Percentiles rank a stretch among this genome's conserved stretches.
Conservation (phyloP, 2,113 vertebrate species). For the Indri indri region DNA sequence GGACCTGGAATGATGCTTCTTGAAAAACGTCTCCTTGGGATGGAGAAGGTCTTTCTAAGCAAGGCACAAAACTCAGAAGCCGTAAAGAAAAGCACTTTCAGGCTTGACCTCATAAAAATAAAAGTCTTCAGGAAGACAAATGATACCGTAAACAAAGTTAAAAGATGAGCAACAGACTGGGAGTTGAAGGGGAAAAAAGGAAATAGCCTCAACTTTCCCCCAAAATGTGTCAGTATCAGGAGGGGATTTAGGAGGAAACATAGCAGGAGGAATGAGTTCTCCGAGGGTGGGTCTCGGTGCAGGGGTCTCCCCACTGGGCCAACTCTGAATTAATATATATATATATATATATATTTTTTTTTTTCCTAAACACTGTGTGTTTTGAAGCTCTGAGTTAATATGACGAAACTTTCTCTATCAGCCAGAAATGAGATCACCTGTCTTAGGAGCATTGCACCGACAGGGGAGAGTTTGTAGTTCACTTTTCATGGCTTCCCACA, state of each 20-base stretch:
- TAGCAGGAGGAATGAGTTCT: background rate
- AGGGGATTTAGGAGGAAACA: background rate
- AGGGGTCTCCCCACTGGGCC: background rate
- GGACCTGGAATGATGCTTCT: background rate
- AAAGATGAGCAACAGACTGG: background rate
- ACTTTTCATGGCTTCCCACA: background rate
- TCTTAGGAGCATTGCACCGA: background rate
- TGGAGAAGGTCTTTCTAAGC: background rate
- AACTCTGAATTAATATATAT: background rate
- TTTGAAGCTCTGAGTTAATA: background rate
- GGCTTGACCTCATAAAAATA: constrained; percentile 19
- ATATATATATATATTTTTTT: too few species aligned
- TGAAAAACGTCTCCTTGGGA: background rate
- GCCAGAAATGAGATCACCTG: background rate
- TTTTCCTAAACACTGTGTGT: too few species aligned
- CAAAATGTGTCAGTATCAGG: background rate
- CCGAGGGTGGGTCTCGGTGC: background rate
- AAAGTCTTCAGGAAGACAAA: background rate
- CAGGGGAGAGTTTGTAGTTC: background rate
- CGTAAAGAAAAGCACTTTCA: background rate
- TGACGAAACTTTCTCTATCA: background rate
- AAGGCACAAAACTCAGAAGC: background rate
- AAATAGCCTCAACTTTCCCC: background rate
- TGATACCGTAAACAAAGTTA: background rate
- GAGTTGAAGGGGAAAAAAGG: background rate